A percentile compares a stretch with the other conserved stretches of the same genome.
Conservation (phyloP, 2,888 invertebrate species). For the Mythimna impura region DNA sequence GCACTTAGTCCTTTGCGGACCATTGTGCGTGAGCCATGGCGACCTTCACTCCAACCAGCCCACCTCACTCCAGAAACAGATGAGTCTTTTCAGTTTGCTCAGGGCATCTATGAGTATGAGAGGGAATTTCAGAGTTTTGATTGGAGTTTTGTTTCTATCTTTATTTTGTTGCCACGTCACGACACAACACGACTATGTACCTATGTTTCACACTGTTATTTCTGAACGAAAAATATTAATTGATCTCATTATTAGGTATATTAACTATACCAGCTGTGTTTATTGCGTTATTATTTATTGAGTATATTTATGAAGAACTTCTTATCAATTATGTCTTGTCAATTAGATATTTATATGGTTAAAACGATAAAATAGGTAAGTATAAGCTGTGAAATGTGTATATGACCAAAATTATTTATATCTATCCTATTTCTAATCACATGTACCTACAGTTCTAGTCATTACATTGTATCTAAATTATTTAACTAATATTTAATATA, state of each 20-base stretch:
- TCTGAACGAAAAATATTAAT: neutral
- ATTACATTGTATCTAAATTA: constrained; percentile 11
- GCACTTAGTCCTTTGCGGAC: too few species aligned
- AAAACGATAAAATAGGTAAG: neutral
- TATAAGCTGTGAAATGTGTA: neutral
- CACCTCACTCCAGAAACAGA: too few species aligned
- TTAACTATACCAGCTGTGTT: neutral
- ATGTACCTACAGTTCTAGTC: constrained; percentile 17
- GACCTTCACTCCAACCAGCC: too few species aligned
- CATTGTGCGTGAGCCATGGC: too few species aligned
- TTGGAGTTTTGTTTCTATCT: neutral
- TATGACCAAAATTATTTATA: constrained; percentile 16
- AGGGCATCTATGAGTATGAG: too few species aligned
- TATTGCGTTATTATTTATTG: constrained; percentile 17
- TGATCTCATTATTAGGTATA: constrained; percentile 48
- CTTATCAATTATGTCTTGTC: constrained; percentile 43
- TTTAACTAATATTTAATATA: neutral
- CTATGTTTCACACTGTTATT: constrained; percentile 1
- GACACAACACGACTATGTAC: neutral
- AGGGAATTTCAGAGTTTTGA: too few species aligned
- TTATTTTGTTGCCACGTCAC: neutral
- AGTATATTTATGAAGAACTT: constrained; percentile 13
- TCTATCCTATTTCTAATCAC: neutral
- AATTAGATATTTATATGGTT: constrained; percentile 32
- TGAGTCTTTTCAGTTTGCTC: too few species aligned